Evolutionary conservation across 2,797 vertebrate genomes (phyloP).

Genomic region (Sebastes nivosus): DNA sequence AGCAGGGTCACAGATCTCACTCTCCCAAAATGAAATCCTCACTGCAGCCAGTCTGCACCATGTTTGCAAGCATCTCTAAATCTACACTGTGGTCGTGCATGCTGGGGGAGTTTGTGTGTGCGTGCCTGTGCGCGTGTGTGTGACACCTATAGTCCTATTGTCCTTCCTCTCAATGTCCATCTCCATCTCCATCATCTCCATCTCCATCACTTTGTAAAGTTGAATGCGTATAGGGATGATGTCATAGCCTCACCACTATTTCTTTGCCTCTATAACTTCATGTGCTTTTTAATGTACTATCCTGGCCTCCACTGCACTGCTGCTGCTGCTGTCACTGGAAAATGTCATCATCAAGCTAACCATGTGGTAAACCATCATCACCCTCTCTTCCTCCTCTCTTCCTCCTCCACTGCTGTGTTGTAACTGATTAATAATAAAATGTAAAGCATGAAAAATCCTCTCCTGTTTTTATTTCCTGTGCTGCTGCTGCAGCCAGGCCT

Average conservation of each 20-base stretch:
- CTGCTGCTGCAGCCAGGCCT: conserved; percentile 55
- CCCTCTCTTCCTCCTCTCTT: not conserved
- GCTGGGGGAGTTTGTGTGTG: conserved; percentile 48
- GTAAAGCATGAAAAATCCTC: conserved; percentile 61
- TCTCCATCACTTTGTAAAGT: conserved; percentile 67
- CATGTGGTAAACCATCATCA: conserved; percentile 62
- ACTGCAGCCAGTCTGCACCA: conserved; percentile 73
- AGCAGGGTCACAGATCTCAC: conserved; percentile 58
- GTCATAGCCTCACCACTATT: conserved; percentile 62
- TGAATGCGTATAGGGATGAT: conserved; percentile 68
- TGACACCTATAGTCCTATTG: conserved; percentile 22
- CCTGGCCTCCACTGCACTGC: conserved; percentile 32
- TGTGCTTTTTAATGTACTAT: conserved; percentile 32
- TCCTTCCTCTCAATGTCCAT: conserved; percentile 29
- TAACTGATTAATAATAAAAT: conserved; percentile 71
- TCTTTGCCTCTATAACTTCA: conserved; percentile 58
- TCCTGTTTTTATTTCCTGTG: conserved; percentile 58
- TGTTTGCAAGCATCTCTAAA: conserved; percentile 55
- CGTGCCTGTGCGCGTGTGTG: not conserved
- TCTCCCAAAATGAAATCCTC: conserved; percentile 62
- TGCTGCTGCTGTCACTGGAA: conserved; percentile 42
- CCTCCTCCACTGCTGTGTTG: conserved; percentile 28
- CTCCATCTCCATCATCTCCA: conserved; percentile 14
- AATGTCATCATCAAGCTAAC: conserved; percentile 56
- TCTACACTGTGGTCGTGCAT: conserved; percentile 39